These are phyloP conservation scores for Petromus typicus DNA, from an alignment of 2,113 vertebrate species.

Conservation along the genomic window DNA sequence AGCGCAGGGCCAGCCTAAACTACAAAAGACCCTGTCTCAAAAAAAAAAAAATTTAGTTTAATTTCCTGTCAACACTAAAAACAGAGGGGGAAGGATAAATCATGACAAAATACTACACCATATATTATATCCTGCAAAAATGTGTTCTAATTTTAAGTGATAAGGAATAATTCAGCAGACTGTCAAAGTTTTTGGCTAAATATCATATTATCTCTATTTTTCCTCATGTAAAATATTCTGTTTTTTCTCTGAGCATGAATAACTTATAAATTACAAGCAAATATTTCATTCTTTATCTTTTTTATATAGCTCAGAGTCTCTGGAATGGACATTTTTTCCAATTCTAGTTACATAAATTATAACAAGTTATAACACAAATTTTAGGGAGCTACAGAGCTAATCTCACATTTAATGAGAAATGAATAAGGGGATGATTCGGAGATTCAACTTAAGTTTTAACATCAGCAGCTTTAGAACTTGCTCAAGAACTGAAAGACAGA, in stretches of 20 bases:
- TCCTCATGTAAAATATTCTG: slow-evolving; percentile 47
- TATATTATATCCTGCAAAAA: slow-evolving; percentile 56
- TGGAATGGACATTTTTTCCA: not conserved
- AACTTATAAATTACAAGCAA: slow-evolving; percentile 35
- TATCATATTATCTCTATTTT: slow-evolving; percentile 23
- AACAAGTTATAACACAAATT: slow-evolving; percentile 35
- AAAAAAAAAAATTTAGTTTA: too few relatives aligned
- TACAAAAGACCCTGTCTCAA: too few relatives aligned
- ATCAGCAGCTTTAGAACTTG: not conserved
- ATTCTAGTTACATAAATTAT: not conserved
- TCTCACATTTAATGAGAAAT: not conserved
- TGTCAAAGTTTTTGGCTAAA: slow-evolving; percentile 47
- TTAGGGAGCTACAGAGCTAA: slow-evolving; percentile 32
- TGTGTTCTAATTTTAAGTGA: slow-evolving; percentile 58
- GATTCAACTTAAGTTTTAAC: slow-evolving; percentile 25
- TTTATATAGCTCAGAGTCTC: not conserved
- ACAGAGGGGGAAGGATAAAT: not conserved
- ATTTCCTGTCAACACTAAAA: slow-evolving; percentile 41
- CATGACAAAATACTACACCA: slow-evolving; percentile 54
- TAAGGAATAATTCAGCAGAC: slow-evolving; percentile 57
- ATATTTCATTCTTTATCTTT: not conserved
- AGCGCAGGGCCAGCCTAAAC: too few relatives aligned
- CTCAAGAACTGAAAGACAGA: slow-evolving; percentile 17
- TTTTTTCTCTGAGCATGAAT: slow-evolving; percentile 12
- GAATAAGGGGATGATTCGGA: not conserved